Conservation (phyloP, 2,797 vertebrate genomes). For the Trachops cirrhosus region DNA sequence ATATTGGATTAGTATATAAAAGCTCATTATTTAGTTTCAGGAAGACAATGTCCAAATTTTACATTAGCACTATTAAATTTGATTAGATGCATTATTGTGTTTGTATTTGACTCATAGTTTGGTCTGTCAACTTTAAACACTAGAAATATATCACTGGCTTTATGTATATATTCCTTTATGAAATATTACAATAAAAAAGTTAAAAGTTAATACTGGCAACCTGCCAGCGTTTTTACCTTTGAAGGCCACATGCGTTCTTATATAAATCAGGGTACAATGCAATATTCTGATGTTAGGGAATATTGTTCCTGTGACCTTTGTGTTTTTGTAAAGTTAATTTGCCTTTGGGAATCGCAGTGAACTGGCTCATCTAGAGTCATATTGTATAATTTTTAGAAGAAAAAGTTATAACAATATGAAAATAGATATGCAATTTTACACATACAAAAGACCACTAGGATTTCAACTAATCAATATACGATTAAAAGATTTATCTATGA, state of each 20-base stretch:
- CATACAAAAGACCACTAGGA: neutral
- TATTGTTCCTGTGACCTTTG: neutral
- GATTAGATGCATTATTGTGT: neutral
- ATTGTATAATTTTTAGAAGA: neutral
- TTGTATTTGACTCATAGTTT: slow-evolving; percentile 1
- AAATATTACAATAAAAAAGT: neutral
- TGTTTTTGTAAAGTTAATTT: slow-evolving; percentile 3
- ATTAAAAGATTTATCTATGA: neutral
- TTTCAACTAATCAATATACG: neutral
- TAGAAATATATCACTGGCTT: neutral
- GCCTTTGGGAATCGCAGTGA: neutral
- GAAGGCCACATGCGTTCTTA: neutral
- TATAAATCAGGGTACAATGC: neutral
- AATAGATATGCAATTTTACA: neutral
- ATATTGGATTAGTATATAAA: neutral
- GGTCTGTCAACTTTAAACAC: neutral
- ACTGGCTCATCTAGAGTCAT: neutral
- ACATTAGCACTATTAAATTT: neutral
- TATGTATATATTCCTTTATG: neutral
- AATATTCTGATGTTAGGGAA: neutral
- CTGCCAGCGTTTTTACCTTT: neutral
- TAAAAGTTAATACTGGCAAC: neutral
- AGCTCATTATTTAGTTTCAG: neutral
- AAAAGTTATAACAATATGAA: neutral
- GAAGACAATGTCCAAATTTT: neutral